A percentile compares a stretch with the other conserved stretches of the same genome.
These are phyloP conservation scores for Mastacembelus armatus DNA, from an alignment of 2,797 vertebrate genomes.

Conservation along the genomic window DNA sequence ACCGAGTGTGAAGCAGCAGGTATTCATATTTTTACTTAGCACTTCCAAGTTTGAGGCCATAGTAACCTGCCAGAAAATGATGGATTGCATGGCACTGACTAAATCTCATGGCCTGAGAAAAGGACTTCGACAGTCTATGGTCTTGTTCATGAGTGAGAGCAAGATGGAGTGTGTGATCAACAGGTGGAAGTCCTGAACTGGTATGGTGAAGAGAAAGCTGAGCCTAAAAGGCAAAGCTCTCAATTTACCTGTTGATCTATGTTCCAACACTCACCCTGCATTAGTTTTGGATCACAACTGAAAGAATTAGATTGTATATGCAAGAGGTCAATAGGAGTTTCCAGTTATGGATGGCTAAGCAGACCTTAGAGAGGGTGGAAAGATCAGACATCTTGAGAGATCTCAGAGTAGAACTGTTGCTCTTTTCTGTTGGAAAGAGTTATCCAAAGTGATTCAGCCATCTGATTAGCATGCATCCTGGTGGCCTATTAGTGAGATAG, in stretches of 20 bases:
- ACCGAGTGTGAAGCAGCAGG: too few species aligned
- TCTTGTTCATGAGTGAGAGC: too few species aligned
- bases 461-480: slow-evolving; percentile 9
- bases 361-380: not conserved
- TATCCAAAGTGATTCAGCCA: not conserved
- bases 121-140: too few species aligned
- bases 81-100: too few species aligned
- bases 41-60: too few species aligned
- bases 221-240: too few species aligned
- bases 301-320: not conserved
- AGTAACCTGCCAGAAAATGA: too few species aligned
- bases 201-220: too few species aligned
- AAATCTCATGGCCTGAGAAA: too few species aligned
- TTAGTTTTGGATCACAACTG: slow-evolving; percentile 1
- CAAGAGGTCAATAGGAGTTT: not conserved
- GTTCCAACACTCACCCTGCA: not conserved
- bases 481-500: slow-evolving; percentile 12
- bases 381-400: not conserved
- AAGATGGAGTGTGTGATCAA: too few species aligned
- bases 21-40: too few species aligned
- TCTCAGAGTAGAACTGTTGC: not conserved
- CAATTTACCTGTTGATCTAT: slow-evolving; percentile 1
- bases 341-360: not conserved
- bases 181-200: too few species aligned
- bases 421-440: not conserved